A percentile compares a stretch with the other conserved stretches of the same genome.
These are phyloP conservation scores for Thaumatotibia leucotreta DNA, from an alignment of 1,140 invertebrate species.

Conservation along the genomic window DNA sequence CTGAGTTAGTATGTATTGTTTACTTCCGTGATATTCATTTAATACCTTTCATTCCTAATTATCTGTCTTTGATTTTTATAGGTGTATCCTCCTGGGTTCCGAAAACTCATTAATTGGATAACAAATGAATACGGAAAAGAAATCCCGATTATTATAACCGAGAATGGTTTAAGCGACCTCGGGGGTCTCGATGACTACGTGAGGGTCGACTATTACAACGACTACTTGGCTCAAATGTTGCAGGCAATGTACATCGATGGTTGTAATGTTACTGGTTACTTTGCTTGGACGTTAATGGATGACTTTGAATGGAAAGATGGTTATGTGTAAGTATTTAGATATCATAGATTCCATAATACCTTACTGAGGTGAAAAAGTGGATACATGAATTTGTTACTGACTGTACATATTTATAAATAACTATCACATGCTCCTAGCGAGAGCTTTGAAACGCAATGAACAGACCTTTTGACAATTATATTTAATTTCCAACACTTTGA, in stretches of 20 bases:
- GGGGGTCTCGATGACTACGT: constrained; percentile 71
- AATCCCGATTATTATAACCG: constrained; percentile 83
- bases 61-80: constrained; percentile 27
- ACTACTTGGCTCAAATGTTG: constrained; percentile 78
- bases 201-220: constrained; percentile 77
- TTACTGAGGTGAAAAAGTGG: neutral
- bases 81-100: constrained; percentile 82
- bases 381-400: too few species aligned
- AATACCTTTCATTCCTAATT: too few species aligned
- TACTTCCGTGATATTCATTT: too few species aligned
- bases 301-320: constrained; percentile 83
- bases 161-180: constrained; percentile 80
- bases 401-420: neutral
- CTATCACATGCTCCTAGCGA: too few species aligned
- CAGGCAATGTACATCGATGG: constrained; percentile 77
- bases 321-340: constrained; percentile 49
- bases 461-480: too few species aligned
- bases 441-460: too few species aligned
- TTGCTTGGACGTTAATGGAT: constrained; percentile 85
- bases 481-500: too few species aligned
- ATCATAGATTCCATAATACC: neutral
- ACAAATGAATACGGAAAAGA: constrained; percentile 81
- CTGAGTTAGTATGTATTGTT: too few species aligned
- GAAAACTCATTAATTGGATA: constrained; percentile 84
- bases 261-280: constrained; percentile 83